Percentiles rank a stretch among this genome's conserved stretches.
phyloP scores from a whole-genome alignment of 2,113 vertebrate species.

The Eudyptes chrysolophus region DNA sequence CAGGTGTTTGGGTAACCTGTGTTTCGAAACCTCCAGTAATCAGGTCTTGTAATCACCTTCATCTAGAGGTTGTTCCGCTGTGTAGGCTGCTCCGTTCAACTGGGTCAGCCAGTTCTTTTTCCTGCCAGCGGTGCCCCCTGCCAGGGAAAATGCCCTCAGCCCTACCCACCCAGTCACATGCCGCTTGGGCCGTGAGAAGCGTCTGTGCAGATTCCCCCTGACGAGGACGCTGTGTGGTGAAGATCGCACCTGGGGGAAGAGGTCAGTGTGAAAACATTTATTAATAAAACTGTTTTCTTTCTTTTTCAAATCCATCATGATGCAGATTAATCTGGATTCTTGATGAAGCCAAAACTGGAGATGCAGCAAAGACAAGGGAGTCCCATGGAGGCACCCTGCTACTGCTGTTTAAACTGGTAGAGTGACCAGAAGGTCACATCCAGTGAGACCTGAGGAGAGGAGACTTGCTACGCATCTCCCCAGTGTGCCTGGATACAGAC shows the following conservation, averaged over 20 bases:
- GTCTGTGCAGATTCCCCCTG: not conserved
- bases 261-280: not conserved
- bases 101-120: not conserved
- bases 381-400: not conserved
- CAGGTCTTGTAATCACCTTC: not conserved
- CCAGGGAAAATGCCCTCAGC: not conserved
- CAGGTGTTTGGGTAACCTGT: not conserved
- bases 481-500: not conserved
- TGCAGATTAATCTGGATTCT: not conserved
- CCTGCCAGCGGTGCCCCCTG: not conserved
- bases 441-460: not conserved
- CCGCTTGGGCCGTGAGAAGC: not conserved
- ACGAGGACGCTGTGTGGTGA: not conserved
- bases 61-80: not conserved
- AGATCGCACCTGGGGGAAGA: not conserved
- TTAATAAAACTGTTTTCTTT: not conserved
- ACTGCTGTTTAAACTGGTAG: not conserved
- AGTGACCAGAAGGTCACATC: not conserved
- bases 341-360: not conserved
- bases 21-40: not conserved
- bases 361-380: not conserved
- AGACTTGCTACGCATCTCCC: not conserved
- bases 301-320: not conserved
- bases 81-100: not conserved
- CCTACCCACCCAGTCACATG: accelerated